Evolutionary conservation across 2,888 invertebrate genomes (phyloP).

Genomic region (Argyresthia albistria): DNA sequence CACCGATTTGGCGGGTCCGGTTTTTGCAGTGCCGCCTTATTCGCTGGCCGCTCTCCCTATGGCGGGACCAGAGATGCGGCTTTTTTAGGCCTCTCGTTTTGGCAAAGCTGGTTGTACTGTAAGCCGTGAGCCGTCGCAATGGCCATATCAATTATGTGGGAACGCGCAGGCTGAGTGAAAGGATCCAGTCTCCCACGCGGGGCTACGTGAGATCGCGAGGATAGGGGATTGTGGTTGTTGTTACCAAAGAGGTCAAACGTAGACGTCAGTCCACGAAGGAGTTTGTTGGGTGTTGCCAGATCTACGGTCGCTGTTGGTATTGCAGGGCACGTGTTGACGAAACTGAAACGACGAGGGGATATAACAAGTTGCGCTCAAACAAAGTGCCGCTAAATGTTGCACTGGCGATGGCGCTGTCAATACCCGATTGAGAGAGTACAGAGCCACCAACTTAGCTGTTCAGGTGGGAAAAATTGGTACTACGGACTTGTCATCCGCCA

Average conservation of each 20-base stretch:
- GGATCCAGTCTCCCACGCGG: constrained; percentile 11
- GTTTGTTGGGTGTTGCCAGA: too few species aligned
- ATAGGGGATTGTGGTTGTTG: neutral
- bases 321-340: too few species aligned
- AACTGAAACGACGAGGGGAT: too few species aligned
- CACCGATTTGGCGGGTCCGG: constrained; percentile 23
- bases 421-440: too few species aligned
- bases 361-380: too few species aligned
- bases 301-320: too few species aligned
- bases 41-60: constrained; percentile 19
- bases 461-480: too few species aligned
- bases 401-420: too few species aligned
- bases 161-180: constrained; percentile 37
- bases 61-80: neutral
- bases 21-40: constrained; percentile 38
- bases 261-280: too few species aligned
- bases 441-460: too few species aligned
- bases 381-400: too few species aligned
- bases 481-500: too few species aligned
- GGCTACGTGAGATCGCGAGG: neutral
- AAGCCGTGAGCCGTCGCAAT: constrained; percentile 8
- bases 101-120: constrained; percentile 9
- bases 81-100: constrained; percentile 8
- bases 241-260: neutral
- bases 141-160: constrained; percentile 47